A percentile compares a stretch with the other conserved stretches of the same genome.
Conservation (phyloP, 2,888 invertebrate genomes). For the Agrenia bidenticulata region DNA sequence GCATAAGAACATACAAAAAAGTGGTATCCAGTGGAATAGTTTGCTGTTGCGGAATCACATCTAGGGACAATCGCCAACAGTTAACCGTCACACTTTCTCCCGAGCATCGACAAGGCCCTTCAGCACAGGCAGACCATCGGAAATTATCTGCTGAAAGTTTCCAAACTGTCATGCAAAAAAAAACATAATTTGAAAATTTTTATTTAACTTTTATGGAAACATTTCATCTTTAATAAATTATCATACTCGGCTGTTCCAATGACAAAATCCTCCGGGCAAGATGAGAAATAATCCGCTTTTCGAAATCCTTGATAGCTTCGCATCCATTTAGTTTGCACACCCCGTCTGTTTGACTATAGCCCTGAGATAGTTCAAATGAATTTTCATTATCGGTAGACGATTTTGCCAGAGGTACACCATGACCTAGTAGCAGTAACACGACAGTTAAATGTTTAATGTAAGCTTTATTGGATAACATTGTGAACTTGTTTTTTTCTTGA, state of each 20-base stretch:
- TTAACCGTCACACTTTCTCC: constrained; percentile 40
- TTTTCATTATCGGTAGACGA: too few species aligned
- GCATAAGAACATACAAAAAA: constrained; percentile 39
- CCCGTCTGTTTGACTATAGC: too few species aligned
- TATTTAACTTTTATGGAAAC: neutral
- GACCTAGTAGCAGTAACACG: too few species aligned
- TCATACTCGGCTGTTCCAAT: constrained; percentile 47
- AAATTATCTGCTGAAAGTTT: constrained; percentile 40
- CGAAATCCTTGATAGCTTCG: constrained; percentile 3
- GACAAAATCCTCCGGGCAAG: constrained; percentile 37
- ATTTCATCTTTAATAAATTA: constrained; percentile 6
- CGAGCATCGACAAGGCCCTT: constrained; percentile 46
- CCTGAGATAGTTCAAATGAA: too few species aligned
- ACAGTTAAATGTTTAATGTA: too few species aligned
- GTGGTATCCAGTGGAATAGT: constrained; percentile 44
- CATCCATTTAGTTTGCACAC: neutral
- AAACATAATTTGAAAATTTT: neutral
- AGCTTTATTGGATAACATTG: too few species aligned
- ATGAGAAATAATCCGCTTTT: neutral
- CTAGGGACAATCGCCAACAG: constrained; percentile 40
- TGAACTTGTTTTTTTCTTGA: too few species aligned
- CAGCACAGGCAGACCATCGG: constrained; percentile 45
- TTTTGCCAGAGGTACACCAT: too few species aligned
- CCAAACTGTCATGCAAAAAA: constrained; percentile 38
- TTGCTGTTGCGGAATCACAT: constrained; percentile 42